Base-by-base conservation (phyloP, 2,113 vertebrate genomes). In the Rhineura floridana region DNA sequence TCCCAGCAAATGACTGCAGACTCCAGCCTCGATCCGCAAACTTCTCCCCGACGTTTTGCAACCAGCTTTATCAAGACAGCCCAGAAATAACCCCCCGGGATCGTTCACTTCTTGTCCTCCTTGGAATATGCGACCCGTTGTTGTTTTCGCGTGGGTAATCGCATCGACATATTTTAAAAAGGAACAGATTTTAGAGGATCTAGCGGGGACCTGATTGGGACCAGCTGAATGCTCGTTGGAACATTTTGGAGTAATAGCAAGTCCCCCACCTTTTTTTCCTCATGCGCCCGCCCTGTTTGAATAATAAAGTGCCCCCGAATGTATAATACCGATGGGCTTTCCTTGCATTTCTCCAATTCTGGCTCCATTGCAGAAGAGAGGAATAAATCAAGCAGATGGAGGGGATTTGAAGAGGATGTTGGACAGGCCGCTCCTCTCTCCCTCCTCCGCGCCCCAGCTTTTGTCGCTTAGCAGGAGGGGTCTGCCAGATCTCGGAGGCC, bases 181-280 rank as follows among this genome's bases (percentile, higher is more conserved):
- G 77, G 42, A 84, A n/a, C 82, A 15, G n/a, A 44, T 87, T 52
- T n/a, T 28, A 52, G 28, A 81, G 46, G 46, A 50, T 85, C 65
- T 10, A n/a, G 33, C 42, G 25, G 33, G 0, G 33, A 72, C 76
- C 52, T 89, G 69, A 85, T 81, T 85, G 69, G 83, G 69, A 76
- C 67, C 88, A 89, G 83, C 83, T 75, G 83, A 89, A 75, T 42
- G 42, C 33, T 6, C 52, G 11, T 36, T 70, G 78, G 77, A 73
- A 48, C 52, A 48, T 19, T 48, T 72, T n/a, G 30, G 67, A 42
- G 67, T 19, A 21, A 85, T 33, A 23, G 2, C n/a, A 33, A 39
- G 30, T 36, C 73, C 73, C 5, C 5, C 46, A 0, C 52, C 48
- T 25, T 42, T 15, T 50, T 28, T 6, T 21, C 44, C 3, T n/a